Evolutionary conservation across 2,888 invertebrate species (phyloP).

Genomic region (Conops quadrifasciatus): DNA sequence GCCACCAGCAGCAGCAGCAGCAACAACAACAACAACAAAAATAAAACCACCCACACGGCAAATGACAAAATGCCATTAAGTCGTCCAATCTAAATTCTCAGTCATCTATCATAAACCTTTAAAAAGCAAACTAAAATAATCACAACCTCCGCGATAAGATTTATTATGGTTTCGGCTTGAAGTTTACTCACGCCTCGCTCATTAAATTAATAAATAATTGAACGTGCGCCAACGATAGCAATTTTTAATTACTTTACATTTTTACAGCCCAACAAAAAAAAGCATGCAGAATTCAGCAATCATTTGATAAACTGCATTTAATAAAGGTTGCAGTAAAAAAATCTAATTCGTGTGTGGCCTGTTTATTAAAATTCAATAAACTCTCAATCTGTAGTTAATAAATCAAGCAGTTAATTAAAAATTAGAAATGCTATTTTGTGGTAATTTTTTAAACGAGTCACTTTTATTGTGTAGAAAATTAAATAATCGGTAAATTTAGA

Average conservation of each 20-base stretch:
- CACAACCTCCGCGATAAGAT: not conserved
- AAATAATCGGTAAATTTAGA: too few relatives aligned
- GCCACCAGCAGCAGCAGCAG: too few relatives aligned
- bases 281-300: too few relatives aligned
- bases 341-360: conserved; percentile 8
- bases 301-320: too few relatives aligned
- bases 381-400: conserved; percentile 1
- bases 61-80: too few relatives aligned
- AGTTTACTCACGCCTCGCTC: conserved; percentile 4
- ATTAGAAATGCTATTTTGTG: not conserved
- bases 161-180: conserved; percentile 1
- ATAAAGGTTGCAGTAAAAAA: not conserved
- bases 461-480: too few relatives aligned
- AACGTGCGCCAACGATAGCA: not conserved
- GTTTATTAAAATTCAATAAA: conserved; percentile 19
- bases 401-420: not conserved
- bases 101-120: not conserved
- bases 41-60: too few relatives aligned
- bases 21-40: too few relatives aligned
- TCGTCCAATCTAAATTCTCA: too few relatives aligned
- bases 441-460: too few relatives aligned
- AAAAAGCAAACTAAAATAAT: not conserved
- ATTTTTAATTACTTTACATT: conserved; percentile 19
- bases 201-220: conserved; percentile 21
- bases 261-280: not conserved